Evolutionary conservation across 2,113 vertebrate species (phyloP), one percentile per base, ranked within the genome.

Genomic region (Vicugna pacos): DNA sequence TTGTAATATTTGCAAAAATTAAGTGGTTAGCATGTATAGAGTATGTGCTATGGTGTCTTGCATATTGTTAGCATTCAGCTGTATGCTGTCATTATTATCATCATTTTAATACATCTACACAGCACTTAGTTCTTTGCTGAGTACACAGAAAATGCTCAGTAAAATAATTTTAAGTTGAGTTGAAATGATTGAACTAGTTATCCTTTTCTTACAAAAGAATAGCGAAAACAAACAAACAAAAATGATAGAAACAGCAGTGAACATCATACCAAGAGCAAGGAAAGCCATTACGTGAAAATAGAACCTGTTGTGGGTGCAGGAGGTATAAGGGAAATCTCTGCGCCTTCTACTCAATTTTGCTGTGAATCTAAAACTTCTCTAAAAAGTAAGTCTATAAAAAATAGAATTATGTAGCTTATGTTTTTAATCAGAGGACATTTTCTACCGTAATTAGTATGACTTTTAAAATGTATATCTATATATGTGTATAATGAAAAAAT

Each of bases 311-410:
- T 35, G 5, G 38, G 10, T 19, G 8, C 6, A 4, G 24, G 10
- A 19, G 22, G 1, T 4, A 50, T 60, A 46, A 7, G 28, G 35
- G 48, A 65, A 90, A 76, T 89, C 11, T 58, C 54, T 80, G 26
- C 82, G 52, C 26, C 15, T 82, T 89, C 20, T 80, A 54, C 13
- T 87, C 22, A n/a, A 38, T 35, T 93, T 82, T 88, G 16, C 17
- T 58, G 26, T 75, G 32, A 81, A 58, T 17, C 48, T 42, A 50
- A 92, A 87, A 50, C 35, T 50, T 52, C n/a, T 46, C 52, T 87
- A n/a, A 86, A 62, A 80, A 22, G 28, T 62, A 42, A 42, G 65
- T 28, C 38, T 70, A 62, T 52, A n/a, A 65, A 92, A 92, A 97
- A 73, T 69, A 58, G 15, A 70, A 52, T n/a, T n/a, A 8, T 8